Evolutionary conservation across 1,140 invertebrate species (phyloP).

Genomic region (Arctopsyche grandis): DNA sequence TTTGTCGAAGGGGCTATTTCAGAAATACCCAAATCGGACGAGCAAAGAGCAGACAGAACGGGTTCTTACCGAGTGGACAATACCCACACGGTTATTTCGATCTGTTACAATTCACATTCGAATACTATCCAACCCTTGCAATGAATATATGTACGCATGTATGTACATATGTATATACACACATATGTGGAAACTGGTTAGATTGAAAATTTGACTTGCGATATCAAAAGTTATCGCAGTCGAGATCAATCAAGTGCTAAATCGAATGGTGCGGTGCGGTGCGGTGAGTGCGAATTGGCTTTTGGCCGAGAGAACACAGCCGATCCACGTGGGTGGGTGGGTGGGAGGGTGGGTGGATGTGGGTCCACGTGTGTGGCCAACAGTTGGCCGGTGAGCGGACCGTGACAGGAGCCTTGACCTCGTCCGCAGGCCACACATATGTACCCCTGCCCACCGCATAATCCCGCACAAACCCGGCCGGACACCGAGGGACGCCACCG

Average conservation of each 20-base stretch:
- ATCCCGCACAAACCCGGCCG: slow-evolving; percentile 7
- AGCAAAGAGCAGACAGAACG: no score
- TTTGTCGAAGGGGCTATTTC: neutral
- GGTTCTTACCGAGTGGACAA: no score
- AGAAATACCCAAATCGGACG: no score
- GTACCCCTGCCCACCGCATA: slow-evolving; percentile 32
- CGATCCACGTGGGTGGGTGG: no score
- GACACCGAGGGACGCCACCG: neutral
- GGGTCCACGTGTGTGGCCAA: slow-evolving; percentile 30
- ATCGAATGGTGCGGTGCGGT: no score
- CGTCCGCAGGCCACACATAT: slow-evolving; percentile 28
- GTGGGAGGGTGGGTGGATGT: neutral
- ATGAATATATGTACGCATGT: neutral
- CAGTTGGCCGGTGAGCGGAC: slow-evolving; percentile 31
- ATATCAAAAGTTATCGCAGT: no score
- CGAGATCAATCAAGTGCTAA: no score
- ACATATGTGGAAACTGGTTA: no score
- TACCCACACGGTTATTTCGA: no score
- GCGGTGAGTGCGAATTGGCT: no score
- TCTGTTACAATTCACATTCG: neutral
- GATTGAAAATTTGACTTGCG: no score
- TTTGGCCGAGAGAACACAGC: no score
- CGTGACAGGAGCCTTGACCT: slow-evolving; percentile 37
- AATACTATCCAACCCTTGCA: neutral
- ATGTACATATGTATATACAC: neutral